Base-by-base conservation (phyloP, 1,140 invertebrate genomes). In the Bradysia coprophila region DNA sequence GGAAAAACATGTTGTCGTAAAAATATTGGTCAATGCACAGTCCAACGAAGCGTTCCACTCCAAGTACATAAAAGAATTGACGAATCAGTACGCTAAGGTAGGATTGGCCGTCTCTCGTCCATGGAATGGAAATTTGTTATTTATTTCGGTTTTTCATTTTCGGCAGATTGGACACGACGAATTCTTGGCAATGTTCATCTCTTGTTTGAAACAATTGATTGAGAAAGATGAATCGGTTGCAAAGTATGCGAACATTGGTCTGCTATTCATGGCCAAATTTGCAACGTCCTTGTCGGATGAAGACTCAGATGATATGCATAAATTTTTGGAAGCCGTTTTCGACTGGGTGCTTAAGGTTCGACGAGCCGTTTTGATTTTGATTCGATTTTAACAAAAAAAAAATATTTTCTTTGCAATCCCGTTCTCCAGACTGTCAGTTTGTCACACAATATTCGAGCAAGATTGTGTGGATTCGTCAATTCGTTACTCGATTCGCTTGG, bases 381-480 rank as follows among this genome's bases (percentile, higher is more conserved):
- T 24, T 41, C 33, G 39, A 13, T 40, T 11, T 28, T 28, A 9
- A 5, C n/a, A n/a, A n/a, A n/a, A n/a, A n/a, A n/a, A n/a, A n/a
- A n/a, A n/a, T n/a, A n/a, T n/a, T n/a, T n/a, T n/a, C n/a, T n/a
- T n/a, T n/a, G n/a, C n/a, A n/a, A n/a, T n/a, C n/a, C n/a, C n/a
- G n/a, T n/a, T 9, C 37, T 8, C 1, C 44, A 60, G 58, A 56
- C 50, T 19, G 52, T 51, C 16, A 57, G 53, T 3, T 49, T 45
- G 39, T 50, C 43, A 38, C 56, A 48, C 19, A 71, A 66, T 51
- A 62, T 85, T 0, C 63, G 84, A 20, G 81, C 73, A 56, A 65
- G 82, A 10, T 69, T 77, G 3, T 88, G 83, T 54, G 75, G 83
- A 50, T 68, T 84, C 45, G 62, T 88, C 8, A 78, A 81, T 50